Conservation (phyloP, 2,113 vertebrate genomes). For the Daboia siamensis region DNA sequence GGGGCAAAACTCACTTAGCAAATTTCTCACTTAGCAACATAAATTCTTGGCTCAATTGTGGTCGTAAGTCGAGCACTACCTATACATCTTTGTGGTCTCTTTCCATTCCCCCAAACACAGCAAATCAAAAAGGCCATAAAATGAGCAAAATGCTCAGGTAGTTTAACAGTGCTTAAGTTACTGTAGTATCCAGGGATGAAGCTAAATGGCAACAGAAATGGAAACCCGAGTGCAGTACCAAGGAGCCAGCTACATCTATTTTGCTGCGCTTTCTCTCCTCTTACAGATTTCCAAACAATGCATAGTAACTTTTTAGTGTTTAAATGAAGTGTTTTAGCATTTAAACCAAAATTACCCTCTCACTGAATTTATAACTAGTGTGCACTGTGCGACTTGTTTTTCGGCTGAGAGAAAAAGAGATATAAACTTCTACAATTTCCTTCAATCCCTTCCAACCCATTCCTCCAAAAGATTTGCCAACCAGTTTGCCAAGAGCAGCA, state of each 20-base stretch:
- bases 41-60: too few species aligned
- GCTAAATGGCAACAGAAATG: neutral
- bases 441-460: neutral
- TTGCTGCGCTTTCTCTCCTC: neutral
- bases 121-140: neutral
- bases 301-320: neutral
- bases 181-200: neutral
- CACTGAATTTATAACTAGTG: neutral
- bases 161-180: constrained; percentile 1
- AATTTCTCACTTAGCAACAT: too few species aligned
- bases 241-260: neutral
- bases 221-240: neutral
- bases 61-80: too few species aligned
- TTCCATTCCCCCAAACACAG: constrained; percentile 24
- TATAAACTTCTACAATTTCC: neutral
- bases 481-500: neutral
- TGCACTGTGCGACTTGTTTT: neutral
- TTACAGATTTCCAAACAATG: neutral
- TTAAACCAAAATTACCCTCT: neutral
- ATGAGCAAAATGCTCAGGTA: constrained; percentile 12
- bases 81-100: neutral
- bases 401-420: neutral
- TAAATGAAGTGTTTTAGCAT: neutral
- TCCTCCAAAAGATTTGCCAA: neutral
- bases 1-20: too few species aligned